A percentile compares a stretch with the other conserved stretches of the same genome.
phyloP scores from a whole-genome alignment of 2,113 vertebrate genomes.

The Talpa occidentalis region DNA sequence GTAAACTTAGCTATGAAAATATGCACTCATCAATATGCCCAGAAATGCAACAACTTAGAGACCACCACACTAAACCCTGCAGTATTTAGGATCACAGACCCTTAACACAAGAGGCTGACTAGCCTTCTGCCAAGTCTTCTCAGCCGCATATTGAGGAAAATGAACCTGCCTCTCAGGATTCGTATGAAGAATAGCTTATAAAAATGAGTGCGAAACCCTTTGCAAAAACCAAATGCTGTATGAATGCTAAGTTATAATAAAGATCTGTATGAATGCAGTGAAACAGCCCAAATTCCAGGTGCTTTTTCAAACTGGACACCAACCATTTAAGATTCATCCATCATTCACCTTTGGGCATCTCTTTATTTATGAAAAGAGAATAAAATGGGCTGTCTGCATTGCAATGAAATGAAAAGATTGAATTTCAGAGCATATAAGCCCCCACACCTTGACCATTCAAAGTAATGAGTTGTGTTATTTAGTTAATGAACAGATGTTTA shows the following conservation, averaged over 20 bases:
- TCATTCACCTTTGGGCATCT: slow-evolving; percentile 56
- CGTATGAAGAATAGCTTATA: slow-evolving; percentile 74
- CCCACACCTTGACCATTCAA: background rate
- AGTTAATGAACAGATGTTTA: slow-evolving; percentile 47
- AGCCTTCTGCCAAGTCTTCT: slow-evolving; percentile 36
- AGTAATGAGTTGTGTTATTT: slow-evolving; percentile 24
- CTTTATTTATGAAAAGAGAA: slow-evolving; percentile 61
- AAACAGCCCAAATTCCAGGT: slow-evolving; percentile 52
- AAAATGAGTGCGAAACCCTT: slow-evolving; percentile 57
- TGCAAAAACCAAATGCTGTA: slow-evolving; percentile 59
- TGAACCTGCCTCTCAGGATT: slow-evolving; percentile 61
- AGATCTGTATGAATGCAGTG: slow-evolving; percentile 1
- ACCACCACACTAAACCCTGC: background rate
- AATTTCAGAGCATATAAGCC: slow-evolving; percentile 45
- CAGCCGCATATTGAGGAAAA: slow-evolving; percentile 45
- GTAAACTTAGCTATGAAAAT: slow-evolving; percentile 50
- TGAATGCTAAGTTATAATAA: slow-evolving; percentile 76
- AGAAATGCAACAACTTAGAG: background rate
- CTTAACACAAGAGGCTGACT: background rate
- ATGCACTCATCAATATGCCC: background rate
- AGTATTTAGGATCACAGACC: background rate
- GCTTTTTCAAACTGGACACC: slow-evolving; percentile 73
- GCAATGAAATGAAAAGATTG: slow-evolving; percentile 42
- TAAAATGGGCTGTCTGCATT: slow-evolving; percentile 52
- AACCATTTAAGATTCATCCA: slow-evolving; percentile 71